These are phyloP conservation scores for Stichopus chloronotus DNA, from an alignment of 35 echinoderm and acorn worm species.

Conservation along the genomic window DNA sequence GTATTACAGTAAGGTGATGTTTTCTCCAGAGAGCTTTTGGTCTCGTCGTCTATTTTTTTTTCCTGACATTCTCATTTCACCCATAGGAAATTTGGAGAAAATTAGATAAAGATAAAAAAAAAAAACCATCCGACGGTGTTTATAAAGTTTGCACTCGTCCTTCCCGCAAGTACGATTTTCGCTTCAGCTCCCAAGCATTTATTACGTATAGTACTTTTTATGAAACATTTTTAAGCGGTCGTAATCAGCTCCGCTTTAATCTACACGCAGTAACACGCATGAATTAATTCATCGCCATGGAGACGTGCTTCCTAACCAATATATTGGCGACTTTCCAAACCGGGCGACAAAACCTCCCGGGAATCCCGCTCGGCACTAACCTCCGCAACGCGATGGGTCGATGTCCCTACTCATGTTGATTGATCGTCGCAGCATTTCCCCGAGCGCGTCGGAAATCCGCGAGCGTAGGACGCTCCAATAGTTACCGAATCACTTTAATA, in stretches of 20 bases:
- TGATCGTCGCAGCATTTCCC: neutral
- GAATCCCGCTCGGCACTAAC: neutral
- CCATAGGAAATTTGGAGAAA: too few relatives aligned
- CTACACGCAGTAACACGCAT: conserved; percentile 1
- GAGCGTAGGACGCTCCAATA: neutral
- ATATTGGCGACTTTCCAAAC: conserved; percentile 25
- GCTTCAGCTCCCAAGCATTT: neutral
- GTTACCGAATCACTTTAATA: conserved; percentile 5
- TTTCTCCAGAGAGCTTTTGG: too few relatives aligned
- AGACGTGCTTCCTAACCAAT: conserved; percentile 11
- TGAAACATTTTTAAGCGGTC: neutral
- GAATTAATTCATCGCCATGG: conserved; percentile 26
- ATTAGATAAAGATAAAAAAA: too few relatives aligned
- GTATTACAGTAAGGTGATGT: too few relatives aligned
- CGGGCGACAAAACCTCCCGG: conserved; percentile 37
- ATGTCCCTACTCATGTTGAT: neutral
- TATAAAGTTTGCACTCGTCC: too few relatives aligned
- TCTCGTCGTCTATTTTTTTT: too few relatives aligned
- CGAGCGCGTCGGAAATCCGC: neutral
- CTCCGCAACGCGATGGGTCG: neutral
- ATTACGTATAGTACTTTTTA: neutral
- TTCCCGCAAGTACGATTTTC: neutral
- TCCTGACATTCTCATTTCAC: too few relatives aligned
- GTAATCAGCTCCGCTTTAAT: neutral
- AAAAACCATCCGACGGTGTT: too few relatives aligned